phyloP scores from a whole-genome alignment of 2,113 vertebrate species.

The Hydrochoerus hydrochaeris region DNA sequence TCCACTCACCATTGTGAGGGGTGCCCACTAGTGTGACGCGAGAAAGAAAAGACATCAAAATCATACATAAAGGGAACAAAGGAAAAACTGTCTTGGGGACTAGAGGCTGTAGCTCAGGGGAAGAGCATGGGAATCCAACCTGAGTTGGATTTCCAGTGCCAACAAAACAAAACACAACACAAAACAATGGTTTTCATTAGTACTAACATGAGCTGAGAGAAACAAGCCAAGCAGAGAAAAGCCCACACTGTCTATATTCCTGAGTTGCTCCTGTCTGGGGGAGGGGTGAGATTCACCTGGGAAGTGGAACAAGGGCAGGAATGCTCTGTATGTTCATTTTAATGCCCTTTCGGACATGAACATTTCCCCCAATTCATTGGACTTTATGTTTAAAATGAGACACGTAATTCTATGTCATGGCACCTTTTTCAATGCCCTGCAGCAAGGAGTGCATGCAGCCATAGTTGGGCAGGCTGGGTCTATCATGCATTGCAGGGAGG shows the following conservation, averaged over 20 bases:
- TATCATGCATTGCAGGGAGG: background rate
- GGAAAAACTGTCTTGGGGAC: background rate
- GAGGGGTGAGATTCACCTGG: background rate
- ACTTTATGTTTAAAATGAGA: background rate
- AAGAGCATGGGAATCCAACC: background rate
- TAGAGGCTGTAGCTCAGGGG: background rate
- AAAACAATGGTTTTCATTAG: background rate
- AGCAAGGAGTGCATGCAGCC: background rate
- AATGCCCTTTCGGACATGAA: background rate
- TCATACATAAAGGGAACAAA: background rate
- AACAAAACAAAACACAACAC: background rate
- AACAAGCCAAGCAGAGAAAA: background rate
- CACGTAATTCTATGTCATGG: background rate
- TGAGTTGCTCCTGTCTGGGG: background rate
- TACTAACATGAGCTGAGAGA: background rate
- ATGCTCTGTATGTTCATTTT: background rate
- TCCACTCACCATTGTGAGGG: background rate
- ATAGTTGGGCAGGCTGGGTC: background rate
- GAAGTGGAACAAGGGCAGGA: background rate
- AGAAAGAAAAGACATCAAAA: background rate
- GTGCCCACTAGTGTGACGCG: background rate
- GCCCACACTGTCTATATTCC: background rate
- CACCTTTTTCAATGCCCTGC: background rate
- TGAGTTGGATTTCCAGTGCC: background rate
- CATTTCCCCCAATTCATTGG: background rate